Percentiles rank a stretch among this genome's conserved stretches.
phyloP scores from a whole-genome alignment of 2,797 vertebrate species.

The Acanthornis magna region DNA sequence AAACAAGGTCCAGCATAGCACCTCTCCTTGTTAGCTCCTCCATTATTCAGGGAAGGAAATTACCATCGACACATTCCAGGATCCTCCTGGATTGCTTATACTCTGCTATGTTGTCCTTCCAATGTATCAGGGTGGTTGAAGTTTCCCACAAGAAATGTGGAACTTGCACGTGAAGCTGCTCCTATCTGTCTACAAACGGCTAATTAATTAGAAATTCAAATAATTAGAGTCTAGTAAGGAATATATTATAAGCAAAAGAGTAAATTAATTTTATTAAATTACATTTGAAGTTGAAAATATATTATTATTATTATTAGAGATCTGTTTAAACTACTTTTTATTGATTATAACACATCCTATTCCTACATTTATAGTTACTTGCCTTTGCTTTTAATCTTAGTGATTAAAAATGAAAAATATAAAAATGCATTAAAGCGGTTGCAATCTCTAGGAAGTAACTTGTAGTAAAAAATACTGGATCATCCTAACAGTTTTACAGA shows the following conservation, averaged over 20 bases:
- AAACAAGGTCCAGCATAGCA: not conserved
- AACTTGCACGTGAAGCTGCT: not conserved
- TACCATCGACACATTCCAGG: not conserved
- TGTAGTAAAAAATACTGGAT: not conserved
- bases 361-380: not conserved
- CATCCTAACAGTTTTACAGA: not conserved
- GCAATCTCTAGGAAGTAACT: not conserved
- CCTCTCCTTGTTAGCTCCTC: not conserved
- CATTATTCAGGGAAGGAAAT: not conserved
- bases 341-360: not conserved
- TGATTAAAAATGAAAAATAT: not conserved
- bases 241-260: not conserved
- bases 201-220: not conserved
- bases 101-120: not conserved
- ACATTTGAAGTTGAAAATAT: not conserved
- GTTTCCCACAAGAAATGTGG: not conserved
- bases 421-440: not conserved
- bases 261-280: not conserved
- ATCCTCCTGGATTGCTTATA: not conserved
- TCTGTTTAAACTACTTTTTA: not conserved
- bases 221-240: not conserved
- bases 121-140: accelerated
- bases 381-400: not conserved
- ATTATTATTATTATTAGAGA: not conserved
- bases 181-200: not conserved